Conservation (phyloP, 1,140 invertebrate genomes). For the Rhopalosiphum maidis region DNA sequence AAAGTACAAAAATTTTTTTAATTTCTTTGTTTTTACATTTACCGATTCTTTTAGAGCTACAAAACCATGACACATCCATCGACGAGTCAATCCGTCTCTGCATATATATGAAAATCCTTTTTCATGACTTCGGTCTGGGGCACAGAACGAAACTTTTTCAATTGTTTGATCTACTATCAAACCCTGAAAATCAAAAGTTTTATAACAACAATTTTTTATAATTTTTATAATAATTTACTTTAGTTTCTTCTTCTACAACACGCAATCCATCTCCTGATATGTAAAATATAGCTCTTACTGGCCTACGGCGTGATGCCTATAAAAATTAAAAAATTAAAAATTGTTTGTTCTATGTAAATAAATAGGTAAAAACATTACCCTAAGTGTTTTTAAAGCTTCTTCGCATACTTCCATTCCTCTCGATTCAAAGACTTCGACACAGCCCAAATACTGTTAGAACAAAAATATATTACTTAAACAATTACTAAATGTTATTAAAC, state of each 20-base stretch:
- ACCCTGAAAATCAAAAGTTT: constrained; percentile 67
- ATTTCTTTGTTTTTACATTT: constrained; percentile 59
- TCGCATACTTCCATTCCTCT: constrained; percentile 99
- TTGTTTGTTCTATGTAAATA: not conserved
- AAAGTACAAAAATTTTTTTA: not conserved
- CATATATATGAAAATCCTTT: constrained; percentile 96
- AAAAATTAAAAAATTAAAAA: constrained; percentile 61
- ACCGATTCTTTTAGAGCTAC: constrained; percentile 92
- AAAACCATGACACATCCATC: constrained; percentile 99
- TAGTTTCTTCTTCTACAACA: constrained; percentile 98
- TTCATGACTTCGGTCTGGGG: constrained; percentile 97
- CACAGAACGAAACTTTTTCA: constrained; percentile 99
- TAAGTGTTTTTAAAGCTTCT: constrained; percentile 92
- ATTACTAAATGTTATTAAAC: not conserved
- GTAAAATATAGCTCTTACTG: constrained; percentile 89
- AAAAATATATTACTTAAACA: constrained; percentile 58
- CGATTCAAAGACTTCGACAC: constrained; percentile 98
- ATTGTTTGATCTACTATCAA: constrained; percentile 99
- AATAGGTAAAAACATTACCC: constrained; percentile 69
- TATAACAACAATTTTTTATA: constrained; percentile 18
- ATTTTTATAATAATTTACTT: constrained; percentile 66
- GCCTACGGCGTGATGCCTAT: constrained; percentile 85
- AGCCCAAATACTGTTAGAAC: constrained; percentile 87
- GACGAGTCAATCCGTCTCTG: constrained; percentile 79
- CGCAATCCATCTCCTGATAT: constrained; percentile 96